phyloP scores from a whole-genome alignment of 2,888 invertebrate species.

The Mantis religiosa region DNA sequence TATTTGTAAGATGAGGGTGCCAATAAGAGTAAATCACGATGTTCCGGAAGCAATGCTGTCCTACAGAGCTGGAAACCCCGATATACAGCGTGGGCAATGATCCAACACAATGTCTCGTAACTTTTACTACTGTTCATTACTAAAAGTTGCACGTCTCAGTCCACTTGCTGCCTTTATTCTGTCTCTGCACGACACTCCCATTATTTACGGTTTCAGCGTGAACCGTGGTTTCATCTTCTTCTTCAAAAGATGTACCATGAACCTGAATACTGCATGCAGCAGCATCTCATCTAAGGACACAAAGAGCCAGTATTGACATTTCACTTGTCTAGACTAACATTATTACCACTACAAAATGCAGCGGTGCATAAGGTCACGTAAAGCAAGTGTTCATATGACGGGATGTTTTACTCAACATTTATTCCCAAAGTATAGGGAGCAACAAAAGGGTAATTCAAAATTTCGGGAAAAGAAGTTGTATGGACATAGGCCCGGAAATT shows the following conservation, averaged over 20 bases:
- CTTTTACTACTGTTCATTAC: background rate
- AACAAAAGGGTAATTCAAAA: too few relatives aligned
- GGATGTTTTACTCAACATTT: too few relatives aligned
- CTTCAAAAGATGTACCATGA: background rate
- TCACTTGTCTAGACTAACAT: too few relatives aligned
- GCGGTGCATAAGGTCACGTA: too few relatives aligned
- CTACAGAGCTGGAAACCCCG: slow-evolving; percentile 6
- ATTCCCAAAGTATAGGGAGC: too few relatives aligned
- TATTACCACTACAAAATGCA: too few relatives aligned
- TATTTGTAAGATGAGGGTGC: too few relatives aligned
- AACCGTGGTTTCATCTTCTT: background rate
- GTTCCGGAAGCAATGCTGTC: background rate
- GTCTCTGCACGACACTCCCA: background rate
- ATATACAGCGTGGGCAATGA: background rate
- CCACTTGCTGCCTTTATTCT: background rate
- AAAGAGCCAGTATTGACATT: too few relatives aligned
- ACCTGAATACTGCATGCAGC: too few relatives aligned
- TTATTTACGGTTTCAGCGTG: background rate
- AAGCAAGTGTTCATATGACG: too few relatives aligned
- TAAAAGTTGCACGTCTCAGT: background rate
- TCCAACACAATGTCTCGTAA: background rate
- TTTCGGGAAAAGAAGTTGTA: too few relatives aligned
- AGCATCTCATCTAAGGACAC: background rate
- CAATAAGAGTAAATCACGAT: background rate
- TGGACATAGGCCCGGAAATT: too few relatives aligned